Base-by-base conservation (phyloP, 2,113 vertebrate species). In the Pardalotus punctatus region DNA sequence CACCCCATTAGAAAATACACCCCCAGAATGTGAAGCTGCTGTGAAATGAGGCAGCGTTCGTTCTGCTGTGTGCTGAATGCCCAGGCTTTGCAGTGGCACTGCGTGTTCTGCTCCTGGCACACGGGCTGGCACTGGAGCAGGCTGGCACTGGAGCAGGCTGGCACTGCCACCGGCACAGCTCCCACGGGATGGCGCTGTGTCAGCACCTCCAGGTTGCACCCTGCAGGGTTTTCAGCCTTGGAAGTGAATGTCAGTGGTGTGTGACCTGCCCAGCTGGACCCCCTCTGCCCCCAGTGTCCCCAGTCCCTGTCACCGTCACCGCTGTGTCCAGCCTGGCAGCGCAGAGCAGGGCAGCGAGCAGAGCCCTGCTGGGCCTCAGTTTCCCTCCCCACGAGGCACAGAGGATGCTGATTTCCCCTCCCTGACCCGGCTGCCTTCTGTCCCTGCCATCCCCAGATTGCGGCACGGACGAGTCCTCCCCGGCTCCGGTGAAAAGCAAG, bases 401-500 rank as follows among this genome's bases (percentile, higher is more conserved):
- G 2, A 80, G 36, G 14, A 2, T 0, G 3, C 40, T 62, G 2
- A 3, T 86, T 10, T 43, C 12, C 12, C 2, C 11, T 33, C 36
- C 48, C 83, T 54, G 45, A 76, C 80, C 79, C 2, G 0, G 24
- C 72, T 62, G 8, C 48, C 20, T 71, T 89, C 38, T 87, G 82
- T 97, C 94, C 58, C 79, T 81, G 81, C 66, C 10, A 0, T 57
- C 57, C 70, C 74, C 97, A 98, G 98, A 98, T 96, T 97, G 97
- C 95, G 81, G 89, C 57, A 86, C 86, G 76, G 99, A 99, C 90
- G 99, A 99, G 96, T 98, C 98, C 4, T 99, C 98, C 65, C 98
- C 98, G 1, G 98, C 98, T 4, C 98, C 98, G 0, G 97, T 99
- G 96, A 99, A 99, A 98, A 99, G 98, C 98, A 99, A 99, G 97